A percentile compares a stretch with the other conserved stretches of the same genome.
Evolutionary conservation across 2,113 vertebrate species (phyloP).

Genomic region (Scomber scombrus): DNA sequence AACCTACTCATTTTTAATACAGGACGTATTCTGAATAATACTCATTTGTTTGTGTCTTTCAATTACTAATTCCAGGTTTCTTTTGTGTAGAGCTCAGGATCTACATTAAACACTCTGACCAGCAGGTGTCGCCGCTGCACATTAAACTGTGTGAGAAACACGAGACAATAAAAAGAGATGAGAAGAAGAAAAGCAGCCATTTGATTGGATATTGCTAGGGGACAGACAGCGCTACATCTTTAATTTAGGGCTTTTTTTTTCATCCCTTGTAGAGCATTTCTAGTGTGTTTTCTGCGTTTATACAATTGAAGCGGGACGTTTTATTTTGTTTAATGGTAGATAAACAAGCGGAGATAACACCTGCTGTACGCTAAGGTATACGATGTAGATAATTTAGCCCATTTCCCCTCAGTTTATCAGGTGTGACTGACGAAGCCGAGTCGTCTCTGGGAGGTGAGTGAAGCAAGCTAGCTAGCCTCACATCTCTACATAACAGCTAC

Average conservation of each 20-base stretch:
- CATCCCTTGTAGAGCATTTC: too few relatives aligned
- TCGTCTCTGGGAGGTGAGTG: slow-evolving; percentile 60
- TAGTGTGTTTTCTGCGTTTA: background rate
- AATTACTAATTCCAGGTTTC: too few relatives aligned
- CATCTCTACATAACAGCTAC: background rate
- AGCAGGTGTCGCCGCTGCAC: background rate
- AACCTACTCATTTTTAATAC: too few relatives aligned
- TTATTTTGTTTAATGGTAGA: background rate
- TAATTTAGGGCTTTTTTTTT: slow-evolving; percentile 16
- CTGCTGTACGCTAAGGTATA: background rate
- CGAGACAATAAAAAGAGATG: background rate
- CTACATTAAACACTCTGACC: background rate
- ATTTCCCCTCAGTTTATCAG: slow-evolving; percentile 44
- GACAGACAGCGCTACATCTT: slow-evolving; percentile 56
- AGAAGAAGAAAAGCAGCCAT: slow-evolving; percentile 48
- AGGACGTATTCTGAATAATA: too few relatives aligned
- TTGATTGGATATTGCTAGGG: slow-evolving; percentile 71
- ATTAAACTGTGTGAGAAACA: too few relatives aligned
- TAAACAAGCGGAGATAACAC: background rate
- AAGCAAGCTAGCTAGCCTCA: slow-evolving; percentile 37
- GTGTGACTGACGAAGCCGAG: slow-evolving; percentile 50
- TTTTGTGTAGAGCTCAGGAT: too few relatives aligned
- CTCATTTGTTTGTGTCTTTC: too few relatives aligned
- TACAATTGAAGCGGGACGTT: background rate
- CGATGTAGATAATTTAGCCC: slow-evolving; percentile 19